phyloP scores from a whole-genome alignment of 2,888 invertebrate species.

The Pteria penguin region DNA sequence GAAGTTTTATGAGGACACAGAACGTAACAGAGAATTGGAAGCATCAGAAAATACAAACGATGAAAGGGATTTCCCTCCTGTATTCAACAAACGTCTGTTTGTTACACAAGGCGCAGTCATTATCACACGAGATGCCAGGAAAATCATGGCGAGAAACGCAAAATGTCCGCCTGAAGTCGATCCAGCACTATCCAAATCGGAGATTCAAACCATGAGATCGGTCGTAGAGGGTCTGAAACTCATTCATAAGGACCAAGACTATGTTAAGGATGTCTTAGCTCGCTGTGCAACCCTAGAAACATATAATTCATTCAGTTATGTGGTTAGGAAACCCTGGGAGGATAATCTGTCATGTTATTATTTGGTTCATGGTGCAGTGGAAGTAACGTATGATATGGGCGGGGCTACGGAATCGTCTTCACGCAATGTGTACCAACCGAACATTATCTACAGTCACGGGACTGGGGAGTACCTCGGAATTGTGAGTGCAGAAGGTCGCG shows the following conservation, averaged over 20 bases:
- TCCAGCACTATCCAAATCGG: conserved; percentile 53
- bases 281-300: conserved; percentile 64
- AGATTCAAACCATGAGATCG: conserved; percentile 62
- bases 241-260: conserved; percentile 67
- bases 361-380: conserved; percentile 67
- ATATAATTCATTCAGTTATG: conserved; percentile 61
- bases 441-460: conserved; percentile 73
- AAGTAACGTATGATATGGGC: conserved; percentile 69
- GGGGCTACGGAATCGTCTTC: conserved; percentile 49
- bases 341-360: conserved; percentile 67
- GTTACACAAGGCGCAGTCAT: conserved; percentile 65
- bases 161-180: conserved; percentile 44
- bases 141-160: conserved; percentile 63
- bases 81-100: conserved; percentile 73
- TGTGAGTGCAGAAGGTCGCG: conserved; percentile 65
- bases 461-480: conserved; percentile 72
- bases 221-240: conserved; percentile 68
- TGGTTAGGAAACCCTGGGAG: conserved; percentile 63
- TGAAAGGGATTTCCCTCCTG: conserved; percentile 58
- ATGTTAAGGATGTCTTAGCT: conserved; percentile 69
- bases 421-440: conserved; percentile 68
- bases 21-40: conserved; percentile 47
- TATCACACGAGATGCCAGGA: conserved; percentile 64
- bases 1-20: conserved; percentile 55
- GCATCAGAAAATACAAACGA: conserved; percentile 46